Evolutionary conservation across 2,888 invertebrate species (phyloP), one percentile per base, ranked within the genome.

Genomic region (Neoitamus cyanurus): DNA sequence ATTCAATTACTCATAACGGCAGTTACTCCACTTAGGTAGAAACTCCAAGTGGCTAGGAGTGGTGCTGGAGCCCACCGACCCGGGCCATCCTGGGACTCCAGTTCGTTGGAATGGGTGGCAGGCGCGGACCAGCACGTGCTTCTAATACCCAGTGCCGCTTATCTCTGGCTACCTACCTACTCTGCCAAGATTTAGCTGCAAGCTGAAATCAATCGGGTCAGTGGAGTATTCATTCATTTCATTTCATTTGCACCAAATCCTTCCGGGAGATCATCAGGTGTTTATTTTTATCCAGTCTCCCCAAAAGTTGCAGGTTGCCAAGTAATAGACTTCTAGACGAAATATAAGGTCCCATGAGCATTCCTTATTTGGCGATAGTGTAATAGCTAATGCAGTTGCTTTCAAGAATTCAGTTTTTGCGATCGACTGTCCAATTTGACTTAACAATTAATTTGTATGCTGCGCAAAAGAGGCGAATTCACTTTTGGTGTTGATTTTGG

Each of bases 1-100:
- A 75, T 75, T 75, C 37, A 37, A 75, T 75, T 75, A 75, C 36
- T 78, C 78, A 78, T 78, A 78, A 78, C 77, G 46, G 77, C 28
- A 42, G 37, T 78, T 78, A 78, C n/a, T 42, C 77, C 46, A 78
- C 42, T 28, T 78, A 28, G 46, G 31, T 46, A 30, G 46, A 42
- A 31, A 78, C 9, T 42, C 13, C 25, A 75, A 75, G 4, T 42
- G 75, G 2, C 42, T 77, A 25, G 36, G 42, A 37, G 36, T 77
- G 75, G 75, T 34, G 72, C 72, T 72, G 15, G 15, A 31, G 15
- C 3, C 15, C 11, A 15, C 31, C 15, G 31, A 31, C 72, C 72
- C 31, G 72, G 20, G 15, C 15, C 25, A 6, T 36, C 37, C 34
- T 28, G 31, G 20, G 11, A 3, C 73, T 5, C 3, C 20, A 25